phyloP scores from a whole-genome alignment of 2,888 invertebrate genomes.

The Mesorhabditis spiculigera region DNA sequence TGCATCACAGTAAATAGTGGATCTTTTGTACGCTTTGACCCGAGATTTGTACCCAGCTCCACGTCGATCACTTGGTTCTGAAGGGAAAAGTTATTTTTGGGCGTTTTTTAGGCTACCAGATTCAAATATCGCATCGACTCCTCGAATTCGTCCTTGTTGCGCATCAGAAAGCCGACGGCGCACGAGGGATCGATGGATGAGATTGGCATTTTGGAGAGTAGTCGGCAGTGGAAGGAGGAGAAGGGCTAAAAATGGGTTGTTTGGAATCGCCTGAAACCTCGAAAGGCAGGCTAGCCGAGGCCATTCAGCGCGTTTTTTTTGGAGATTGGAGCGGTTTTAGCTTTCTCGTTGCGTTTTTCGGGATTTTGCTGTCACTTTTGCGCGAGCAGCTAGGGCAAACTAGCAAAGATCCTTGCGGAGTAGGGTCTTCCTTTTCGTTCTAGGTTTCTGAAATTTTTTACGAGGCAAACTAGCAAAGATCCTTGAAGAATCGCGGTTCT shows the following conservation, averaged over 20 bases:
- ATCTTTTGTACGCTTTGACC: conserved; percentile 31
- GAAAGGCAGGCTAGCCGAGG: no score
- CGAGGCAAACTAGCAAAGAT: neutral
- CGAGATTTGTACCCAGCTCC: conserved; percentile 28
- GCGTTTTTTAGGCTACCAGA: conserved; percentile 16
- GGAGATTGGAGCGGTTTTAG: no score
- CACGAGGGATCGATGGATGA: conserved; percentile 44
- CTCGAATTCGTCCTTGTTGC: conserved; percentile 22
- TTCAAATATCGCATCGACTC: conserved; percentile 21
- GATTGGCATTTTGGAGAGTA: conserved; percentile 34
- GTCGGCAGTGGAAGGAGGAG: conserved; percentile 30
- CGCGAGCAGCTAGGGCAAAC: no score
- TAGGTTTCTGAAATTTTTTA: neutral
- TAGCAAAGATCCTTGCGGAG: no score
- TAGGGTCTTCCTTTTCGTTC: neutral
- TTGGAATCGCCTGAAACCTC: no score
- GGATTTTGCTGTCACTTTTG: no score
- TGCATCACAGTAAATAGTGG: conserved; percentile 34
- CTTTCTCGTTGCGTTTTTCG: no score
- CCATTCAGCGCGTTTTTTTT: no score
- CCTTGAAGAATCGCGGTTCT: neutral
- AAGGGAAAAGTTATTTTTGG: conserved; percentile 13
- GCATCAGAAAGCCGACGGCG: conserved; percentile 45
- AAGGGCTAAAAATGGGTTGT: neutral
- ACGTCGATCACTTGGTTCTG: conserved; percentile 41